phyloP scores from a whole-genome alignment of 2,113 vertebrate genomes.

The Oenanthe oenanthe region DNA sequence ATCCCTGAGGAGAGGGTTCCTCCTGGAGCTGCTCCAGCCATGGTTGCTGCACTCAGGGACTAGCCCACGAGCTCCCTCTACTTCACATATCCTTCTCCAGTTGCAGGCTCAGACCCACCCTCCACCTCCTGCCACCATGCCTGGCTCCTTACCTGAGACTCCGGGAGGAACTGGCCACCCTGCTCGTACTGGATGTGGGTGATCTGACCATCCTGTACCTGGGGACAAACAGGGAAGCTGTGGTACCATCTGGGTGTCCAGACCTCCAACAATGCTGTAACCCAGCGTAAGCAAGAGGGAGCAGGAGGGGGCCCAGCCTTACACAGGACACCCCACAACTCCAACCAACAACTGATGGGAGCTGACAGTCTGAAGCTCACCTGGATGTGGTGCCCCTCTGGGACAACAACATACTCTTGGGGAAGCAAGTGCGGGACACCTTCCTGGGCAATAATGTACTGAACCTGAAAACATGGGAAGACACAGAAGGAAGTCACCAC shows the following conservation, averaged over 20 bases:
- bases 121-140: fast-evolving
- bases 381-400: conserved; percentile 96
- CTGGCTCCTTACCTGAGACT: conserved; percentile 82
- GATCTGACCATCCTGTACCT: conserved; percentile 95
- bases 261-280: not conserved
- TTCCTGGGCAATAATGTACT: conserved; percentile 97
- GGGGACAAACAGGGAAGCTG: not conserved
- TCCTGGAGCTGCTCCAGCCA: not conserved
- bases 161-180: conserved; percentile 86
- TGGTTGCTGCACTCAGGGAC: not conserved
- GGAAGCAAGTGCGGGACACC: conserved; percentile 91
- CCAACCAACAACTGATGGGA: fast-evolving
- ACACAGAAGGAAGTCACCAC: not conserved
- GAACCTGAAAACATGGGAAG: conserved; percentile 78
- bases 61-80: not conserved
- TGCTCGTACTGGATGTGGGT: conserved; percentile 94
- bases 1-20: not conserved
- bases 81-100: not conserved
- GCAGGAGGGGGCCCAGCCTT: not conserved
- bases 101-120: not conserved
- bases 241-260: fast-evolving
- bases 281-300: not conserved
- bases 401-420: conserved; percentile 93
- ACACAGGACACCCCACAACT: fast-evolving
- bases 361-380: conserved; percentile 57